Conservation (phyloP, 1,140 invertebrate species). For the Apis cerana region DNA sequence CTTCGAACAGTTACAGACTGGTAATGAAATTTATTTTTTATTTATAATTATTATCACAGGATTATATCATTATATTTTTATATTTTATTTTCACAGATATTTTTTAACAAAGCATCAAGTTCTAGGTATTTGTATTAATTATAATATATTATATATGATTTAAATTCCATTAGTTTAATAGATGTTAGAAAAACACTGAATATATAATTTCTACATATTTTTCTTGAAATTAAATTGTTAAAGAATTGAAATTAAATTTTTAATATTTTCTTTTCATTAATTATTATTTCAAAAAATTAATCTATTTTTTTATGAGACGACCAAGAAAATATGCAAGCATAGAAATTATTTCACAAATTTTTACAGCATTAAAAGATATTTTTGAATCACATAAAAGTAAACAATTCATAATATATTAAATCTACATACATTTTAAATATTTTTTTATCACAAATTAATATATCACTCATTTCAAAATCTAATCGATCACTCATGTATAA, state of each 20-base stretch:
- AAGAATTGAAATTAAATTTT: neutral
- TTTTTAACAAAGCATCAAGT: too few species aligned
- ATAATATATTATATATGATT: too few species aligned
- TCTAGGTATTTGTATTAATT: neutral
- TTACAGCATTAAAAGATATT: neutral
- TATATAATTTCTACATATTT: neutral
- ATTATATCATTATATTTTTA: neutral
- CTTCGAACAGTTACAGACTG: conserved; percentile 37
- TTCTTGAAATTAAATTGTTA: neutral
- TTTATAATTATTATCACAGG: neutral
- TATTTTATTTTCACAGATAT: neutral
- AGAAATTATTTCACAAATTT: neutral
- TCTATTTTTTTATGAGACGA: neutral
- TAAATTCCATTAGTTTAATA: neutral
- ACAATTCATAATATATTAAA: neutral
- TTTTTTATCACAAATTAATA: too few species aligned
- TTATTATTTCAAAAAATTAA: neutral
- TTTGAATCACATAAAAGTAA: neutral
- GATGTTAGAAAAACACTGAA: neutral
- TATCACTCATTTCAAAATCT: too few species aligned
- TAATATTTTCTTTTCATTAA: neutral
- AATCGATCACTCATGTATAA: neutral
- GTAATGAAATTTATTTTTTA: neutral
- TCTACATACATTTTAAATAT: neutral
- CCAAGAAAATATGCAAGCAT: neutral